Base-by-base conservation (phyloP, 2,113 vertebrate genomes). In the Oncorhynchus keta region DNA sequence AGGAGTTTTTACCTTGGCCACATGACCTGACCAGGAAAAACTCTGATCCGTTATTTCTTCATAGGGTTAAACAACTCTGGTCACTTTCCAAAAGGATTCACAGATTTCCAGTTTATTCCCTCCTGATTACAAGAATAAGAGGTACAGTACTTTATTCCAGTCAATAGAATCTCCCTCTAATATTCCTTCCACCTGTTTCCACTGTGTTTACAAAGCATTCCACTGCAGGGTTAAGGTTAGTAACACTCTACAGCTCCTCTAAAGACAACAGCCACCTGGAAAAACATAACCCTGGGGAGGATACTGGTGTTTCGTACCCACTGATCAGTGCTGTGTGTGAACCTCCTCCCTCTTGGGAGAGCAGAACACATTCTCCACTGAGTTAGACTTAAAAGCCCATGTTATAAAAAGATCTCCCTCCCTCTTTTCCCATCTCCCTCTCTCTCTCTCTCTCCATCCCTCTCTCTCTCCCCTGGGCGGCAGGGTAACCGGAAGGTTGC, bases 211-310 rank as follows among this genome's bases (percentile, higher is more conserved):
- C 74, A 68, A 57, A 62, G 65, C 39, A 70, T 16, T 77, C 74
- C 67, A 61, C 68, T 76, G 68, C 49, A 78, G 67, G 49, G 67
- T 68, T 32, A 45, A 45, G 39, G 39, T 20, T 6, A 49, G 26
- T 11, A 14, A 55, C 48, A 57, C 32, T 4, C 28, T 32, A 72
- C 32, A 79, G 66, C 22, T 65, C 72, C 73, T 72, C 65, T 26
- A 70, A 76, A 81, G 66, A 83, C 26, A 81, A 83, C 30, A 67
- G 79, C 74, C 69, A 82, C 78, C 74, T 79, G 70, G 76, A 51
- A 75, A 18, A 79, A 72, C 77, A 77, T 30, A 65, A 39, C 65
- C 75, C 84, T 77, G 26, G 35, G 70, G 68, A 85, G 72, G 79
- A 72, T 74, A 14, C 49, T 51, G 49, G 28, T 14, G 67, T 82